Evolutionary conservation across 1,140 invertebrate genomes (phyloP), one percentile per base, ranked within the genome.

Genomic region (Panagrolaimus sp.): DNA sequence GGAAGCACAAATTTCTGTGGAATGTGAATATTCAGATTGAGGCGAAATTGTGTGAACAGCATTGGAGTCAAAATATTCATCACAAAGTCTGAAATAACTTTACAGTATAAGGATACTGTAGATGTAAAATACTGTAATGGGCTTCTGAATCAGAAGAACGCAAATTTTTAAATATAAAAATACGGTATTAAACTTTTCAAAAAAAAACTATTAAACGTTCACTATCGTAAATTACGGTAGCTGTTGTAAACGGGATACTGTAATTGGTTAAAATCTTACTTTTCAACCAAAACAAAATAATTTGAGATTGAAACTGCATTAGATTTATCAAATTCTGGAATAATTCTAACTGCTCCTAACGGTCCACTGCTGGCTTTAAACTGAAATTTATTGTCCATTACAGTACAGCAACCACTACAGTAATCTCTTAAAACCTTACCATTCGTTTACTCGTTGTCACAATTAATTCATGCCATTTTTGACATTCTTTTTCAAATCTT

Each of bases 201-300:
- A n/a, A n/a, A n/a, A n/a, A n/a, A n/a, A n/a, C n/a, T n/a, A n/a
- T n/a, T n/a, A n/a, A n/a, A n/a, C n/a, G n/a, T n/a, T n/a, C n/a
- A n/a, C n/a, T n/a, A n/a, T n/a, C n/a, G n/a, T n/a, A n/a, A 38
- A 7, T 38, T 38, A 38, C 7, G 32, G 32, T 38, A 2, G 7
- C 2, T 38, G 7, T 38, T 38, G 2, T 7, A 38, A 38, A 38
- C n/a, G n/a, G 32, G 7, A 38, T 38, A 38, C 32, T 38, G 2
- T 38, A 7, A 7, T 21, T 0, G 5, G 12, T 24, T 10, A 24
- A 58, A 1, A 26, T 21, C 21, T 28, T 58, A 58, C 52, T 28
- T 58, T 58, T 58, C 52, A 58, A 58, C 10, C 1, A 58, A n/a
- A 21, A 58, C 52, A 58, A 26, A 58, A 17, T 58, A 58, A 12